These are phyloP conservation scores for Myotis findleyi DNA, from an alignment of 2,797 vertebrate species.

Conservation along the genomic window DNA sequence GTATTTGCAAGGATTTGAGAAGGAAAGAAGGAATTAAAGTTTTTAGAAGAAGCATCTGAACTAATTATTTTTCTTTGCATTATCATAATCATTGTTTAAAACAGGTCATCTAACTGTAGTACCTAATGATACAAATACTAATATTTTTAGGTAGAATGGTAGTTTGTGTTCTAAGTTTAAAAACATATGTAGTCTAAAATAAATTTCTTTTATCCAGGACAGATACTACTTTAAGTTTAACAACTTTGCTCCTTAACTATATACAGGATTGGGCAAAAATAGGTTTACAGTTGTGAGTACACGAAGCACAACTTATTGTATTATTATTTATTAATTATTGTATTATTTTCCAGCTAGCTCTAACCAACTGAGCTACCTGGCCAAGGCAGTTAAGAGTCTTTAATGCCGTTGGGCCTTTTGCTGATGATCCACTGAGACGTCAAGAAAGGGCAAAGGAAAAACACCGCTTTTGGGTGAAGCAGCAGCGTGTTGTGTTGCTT, in stretches of 20 bases:
- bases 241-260: not conserved
- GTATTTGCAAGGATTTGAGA: slow-evolving; percentile 61
- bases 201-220: not conserved
- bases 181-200: slow-evolving; percentile 21
- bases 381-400: not conserved
- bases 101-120: not conserved
- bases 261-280: not conserved
- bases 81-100: slow-evolving; percentile 45
- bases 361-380: not conserved
- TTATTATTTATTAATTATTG: too few species aligned
- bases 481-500: too few species aligned
- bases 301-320: too few species aligned
- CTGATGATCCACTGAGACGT: too few species aligned
- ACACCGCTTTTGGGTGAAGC: too few species aligned
- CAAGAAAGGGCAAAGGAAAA: too few species aligned
- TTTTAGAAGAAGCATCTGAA: slow-evolving; percentile 1
- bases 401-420: too few species aligned
- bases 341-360: not conserved
- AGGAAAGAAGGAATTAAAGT: slow-evolving; percentile 30
- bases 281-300: not conserved
- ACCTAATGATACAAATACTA: slow-evolving; percentile 21
- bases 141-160: slow-evolving; percentile 24
- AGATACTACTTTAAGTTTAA: not conserved
- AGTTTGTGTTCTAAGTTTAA: slow-evolving; percentile 18
- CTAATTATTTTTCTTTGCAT: slow-evolving; percentile 42